Evolutionary conservation across 1,140 invertebrate species (phyloP).

Genomic region (Zaprionus tsacasi): DNA sequence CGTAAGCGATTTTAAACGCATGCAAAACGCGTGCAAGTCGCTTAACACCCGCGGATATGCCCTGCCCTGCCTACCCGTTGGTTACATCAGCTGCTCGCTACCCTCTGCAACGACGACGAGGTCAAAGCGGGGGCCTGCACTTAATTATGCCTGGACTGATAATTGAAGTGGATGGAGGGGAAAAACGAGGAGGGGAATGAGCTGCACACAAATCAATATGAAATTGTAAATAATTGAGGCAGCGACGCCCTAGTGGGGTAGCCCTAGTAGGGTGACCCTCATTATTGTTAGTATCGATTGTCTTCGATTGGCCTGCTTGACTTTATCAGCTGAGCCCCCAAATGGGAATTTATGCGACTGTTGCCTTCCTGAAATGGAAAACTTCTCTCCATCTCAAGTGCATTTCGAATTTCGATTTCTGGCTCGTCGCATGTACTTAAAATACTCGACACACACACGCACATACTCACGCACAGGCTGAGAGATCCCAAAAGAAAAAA

Average conservation of each 20-base stretch:
- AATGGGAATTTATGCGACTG: slow-evolving; percentile 47
- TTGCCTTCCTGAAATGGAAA: slow-evolving; percentile 38
- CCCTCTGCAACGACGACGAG: slow-evolving; percentile 38
- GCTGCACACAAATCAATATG: slow-evolving; percentile 59
- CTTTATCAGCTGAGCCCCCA: slow-evolving; percentile 58
- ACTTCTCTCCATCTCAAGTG: slow-evolving; percentile 57
- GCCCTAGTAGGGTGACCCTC: slow-evolving; percentile 54
- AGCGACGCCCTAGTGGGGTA: slow-evolving; percentile 12
- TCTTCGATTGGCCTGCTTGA: slow-evolving; percentile 28
- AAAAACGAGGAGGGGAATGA: not conserved
- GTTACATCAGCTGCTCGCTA: slow-evolving; percentile 59
- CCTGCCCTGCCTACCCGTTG: not conserved
- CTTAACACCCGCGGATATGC: slow-evolving; percentile 13
- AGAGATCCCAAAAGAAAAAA: slow-evolving; percentile 2
- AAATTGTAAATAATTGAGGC: slow-evolving; percentile 74
- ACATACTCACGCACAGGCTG: not conserved
- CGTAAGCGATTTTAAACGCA: slow-evolving; percentile 67
- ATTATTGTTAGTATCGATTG: slow-evolving; percentile 56
- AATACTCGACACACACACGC: slow-evolving; percentile 11
- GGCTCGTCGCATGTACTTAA: slow-evolving; percentile 26
- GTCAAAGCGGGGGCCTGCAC: slow-evolving; percentile 54
- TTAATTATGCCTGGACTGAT: slow-evolving; percentile 57
- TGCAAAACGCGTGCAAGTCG: slow-evolving; percentile 71
- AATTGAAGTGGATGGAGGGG: slow-evolving; percentile 35
- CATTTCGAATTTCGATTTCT: slow-evolving; percentile 38